Evolutionary conservation across 2,797 vertebrate genomes (phyloP), one percentile per base, ranked within the genome.

Genomic region (Gouania willdenowi): DNA sequence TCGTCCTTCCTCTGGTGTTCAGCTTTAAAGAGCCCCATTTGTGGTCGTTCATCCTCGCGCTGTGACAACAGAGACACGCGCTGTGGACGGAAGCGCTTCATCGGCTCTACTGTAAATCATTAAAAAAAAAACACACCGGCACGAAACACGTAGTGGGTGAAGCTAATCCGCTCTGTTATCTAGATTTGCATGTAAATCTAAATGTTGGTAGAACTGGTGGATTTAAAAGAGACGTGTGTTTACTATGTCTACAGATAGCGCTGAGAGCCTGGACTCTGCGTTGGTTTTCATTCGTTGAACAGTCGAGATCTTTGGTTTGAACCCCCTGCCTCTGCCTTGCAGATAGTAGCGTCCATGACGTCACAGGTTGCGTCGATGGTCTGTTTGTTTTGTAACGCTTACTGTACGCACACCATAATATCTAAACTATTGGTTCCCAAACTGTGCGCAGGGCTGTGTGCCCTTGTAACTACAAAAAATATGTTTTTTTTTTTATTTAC

Each of bases 41-140:
- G 4, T 71, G 54, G 58, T 75, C 30, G 42, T 49, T 82, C 89
- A 91, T 91, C 70, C 68, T 89, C 57, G 72, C 47, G 57, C 49
- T 30, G 63, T 69, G 53, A 58, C 75, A 50, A 54, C 48, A 12
- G 53, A 11, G 35, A 31, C 44, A 23, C 36, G 38, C 36, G 38
- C 59, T 40, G 63, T 30, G 71, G 3, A 58, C 84, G 82, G 82
- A 87, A 82, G 69, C 43, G 44, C 39, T 30, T n/a, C 49, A 15
- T 50, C 35, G 17, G 39, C 43, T 29, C 6, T 15, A 31, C 39
- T 27, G 35, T n/a, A 6, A 13, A 23, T 0, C 1, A 35, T 8
- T 34, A 6, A 6, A 17, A 10, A 6, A 7, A 7, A 7, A 7
- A 11, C 31, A 9, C 5, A 19, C 4, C 19, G 19, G n/a, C 19